Evolutionary conservation across 2,888 invertebrate species (phyloP), one percentile per base, ranked within the genome.

Genomic region (Amblyjoppa fuscipennis): DNA sequence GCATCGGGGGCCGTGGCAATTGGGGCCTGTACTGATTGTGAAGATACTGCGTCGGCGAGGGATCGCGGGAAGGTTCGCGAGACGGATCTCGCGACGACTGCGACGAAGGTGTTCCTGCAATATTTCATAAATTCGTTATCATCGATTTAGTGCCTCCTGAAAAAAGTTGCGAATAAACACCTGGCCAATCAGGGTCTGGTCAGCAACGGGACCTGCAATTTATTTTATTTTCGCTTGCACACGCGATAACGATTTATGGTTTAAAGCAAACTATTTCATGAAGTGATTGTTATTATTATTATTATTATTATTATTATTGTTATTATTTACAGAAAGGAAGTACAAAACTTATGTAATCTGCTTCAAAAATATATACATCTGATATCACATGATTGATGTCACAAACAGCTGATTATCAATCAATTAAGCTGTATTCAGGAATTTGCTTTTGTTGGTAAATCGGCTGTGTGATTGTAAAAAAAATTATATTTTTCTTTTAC

Each of bases 51-150:
- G 94, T 94, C 91, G 95, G 93, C 89, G 94, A 90, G 85, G 94
- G 90, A 90, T 94, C 93, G 74, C 93, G 90, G 2, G 95, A 95
- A 49, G 95, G 94, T 81, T 95, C 95, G 81, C 95, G 92, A 4
- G 95, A 95, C 5, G 94, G 94, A 82, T 95, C 95, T 79, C 95
- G 92, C 2, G 95, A 95, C 25, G 94, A 94, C 71, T 94, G 94
- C 11, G 94, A 94, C 6, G 94, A 94, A 38, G 94, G 91, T 41
- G 94, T 94, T 81, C 94, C 94, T 94, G 81, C 1, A 90, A 84
- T 16, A n/a, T 64, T 16, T 3, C 16, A 16, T 49, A 16, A 49
- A 3, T 49, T 59, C 28, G 11, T 25, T 28, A 59, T 59, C 11
- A 28, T 59, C 1, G 28, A 56, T 28, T 59, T 9, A 0, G 16